Evolutionary conservation across 2,888 invertebrate species (phyloP).

Genomic region (Cordylochernes scorpioides): DNA sequence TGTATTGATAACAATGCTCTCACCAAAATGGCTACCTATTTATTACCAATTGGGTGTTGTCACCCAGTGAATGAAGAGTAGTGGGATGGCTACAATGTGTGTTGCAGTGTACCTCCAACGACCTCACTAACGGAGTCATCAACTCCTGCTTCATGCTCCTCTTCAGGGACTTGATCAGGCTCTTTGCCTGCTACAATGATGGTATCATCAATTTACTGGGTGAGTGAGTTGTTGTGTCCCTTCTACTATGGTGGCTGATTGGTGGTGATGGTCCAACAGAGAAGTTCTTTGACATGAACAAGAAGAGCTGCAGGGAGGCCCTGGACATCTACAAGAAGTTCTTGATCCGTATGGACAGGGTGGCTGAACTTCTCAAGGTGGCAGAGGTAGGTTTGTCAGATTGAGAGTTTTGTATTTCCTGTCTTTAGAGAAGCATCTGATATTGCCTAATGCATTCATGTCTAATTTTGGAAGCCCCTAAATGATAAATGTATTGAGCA

Average conservation of each 20-base stretch:
- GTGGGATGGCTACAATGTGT: too few species aligned
- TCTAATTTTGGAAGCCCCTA: too few species aligned
- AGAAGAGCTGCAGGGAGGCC: slow-evolving; percentile 90
- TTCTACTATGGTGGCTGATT: neutral
- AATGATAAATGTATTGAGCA: too few species aligned
- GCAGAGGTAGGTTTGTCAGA: slow-evolving; percentile 29
- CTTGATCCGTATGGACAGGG: slow-evolving; percentile 89
- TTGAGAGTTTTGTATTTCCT: too few species aligned
- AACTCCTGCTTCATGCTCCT: slow-evolving; percentile 97
- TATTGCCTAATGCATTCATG: too few species aligned
- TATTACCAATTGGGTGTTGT: too few species aligned
- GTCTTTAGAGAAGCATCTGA: too few species aligned
- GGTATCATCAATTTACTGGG: slow-evolving; percentile 88
- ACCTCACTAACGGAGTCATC: slow-evolving; percentile 91
- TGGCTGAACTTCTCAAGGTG: slow-evolving; percentile 75
- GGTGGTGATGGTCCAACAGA: slow-evolving; percentile 27
- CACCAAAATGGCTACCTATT: too few species aligned
- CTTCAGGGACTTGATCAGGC: slow-evolving; percentile 77
- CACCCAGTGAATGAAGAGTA: too few species aligned
- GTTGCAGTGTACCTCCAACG: slow-evolving; percentile 50
- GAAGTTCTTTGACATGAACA: slow-evolving; percentile 99
- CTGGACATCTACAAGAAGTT: slow-evolving; percentile 96
- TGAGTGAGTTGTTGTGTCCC: slow-evolving; percentile 18
- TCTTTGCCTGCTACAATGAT: slow-evolving; percentile 99
- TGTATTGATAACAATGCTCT: too few species aligned